Conservation (phyloP, 2,113 vertebrate genomes). For the Cariama cristata region DNA sequence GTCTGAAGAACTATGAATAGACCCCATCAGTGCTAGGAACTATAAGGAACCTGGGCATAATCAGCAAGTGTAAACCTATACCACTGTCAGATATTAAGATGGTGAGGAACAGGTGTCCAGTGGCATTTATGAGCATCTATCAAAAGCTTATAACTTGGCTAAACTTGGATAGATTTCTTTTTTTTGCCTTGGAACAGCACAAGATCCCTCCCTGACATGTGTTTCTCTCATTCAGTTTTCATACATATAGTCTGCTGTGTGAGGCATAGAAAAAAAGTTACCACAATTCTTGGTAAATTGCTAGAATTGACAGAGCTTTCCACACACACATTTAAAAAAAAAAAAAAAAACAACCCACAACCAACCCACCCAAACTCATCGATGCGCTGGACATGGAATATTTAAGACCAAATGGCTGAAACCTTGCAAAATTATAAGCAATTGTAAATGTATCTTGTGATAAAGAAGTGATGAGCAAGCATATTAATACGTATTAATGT, state of each 20-base stretch:
- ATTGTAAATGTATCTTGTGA: not conserved
- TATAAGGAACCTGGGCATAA: not conserved
- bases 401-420: not conserved
- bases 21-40: not conserved
- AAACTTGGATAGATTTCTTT: not conserved
- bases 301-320: not conserved
- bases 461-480: not conserved
- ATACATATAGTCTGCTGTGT: not conserved
- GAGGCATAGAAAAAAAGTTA: not conserved
- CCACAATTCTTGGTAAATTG: not conserved
- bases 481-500: not conserved
- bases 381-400: not conserved
- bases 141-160: not conserved
- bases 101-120: not conserved
- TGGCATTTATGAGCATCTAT: not conserved
- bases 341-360: not conserved
- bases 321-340: too few relatives aligned
- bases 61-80: not conserved
- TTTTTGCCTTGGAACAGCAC: not conserved
- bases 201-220: not conserved
- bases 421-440: not conserved
- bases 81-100: not conserved
- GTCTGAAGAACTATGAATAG: not conserved
- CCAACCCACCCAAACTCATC: not conserved
- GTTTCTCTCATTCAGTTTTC: not conserved